Percentiles rank a stretch among this genome's conserved stretches.
Conservation (phyloP, 2,113 vertebrate species). For the Misgurnus anguillicaudatus region DNA sequence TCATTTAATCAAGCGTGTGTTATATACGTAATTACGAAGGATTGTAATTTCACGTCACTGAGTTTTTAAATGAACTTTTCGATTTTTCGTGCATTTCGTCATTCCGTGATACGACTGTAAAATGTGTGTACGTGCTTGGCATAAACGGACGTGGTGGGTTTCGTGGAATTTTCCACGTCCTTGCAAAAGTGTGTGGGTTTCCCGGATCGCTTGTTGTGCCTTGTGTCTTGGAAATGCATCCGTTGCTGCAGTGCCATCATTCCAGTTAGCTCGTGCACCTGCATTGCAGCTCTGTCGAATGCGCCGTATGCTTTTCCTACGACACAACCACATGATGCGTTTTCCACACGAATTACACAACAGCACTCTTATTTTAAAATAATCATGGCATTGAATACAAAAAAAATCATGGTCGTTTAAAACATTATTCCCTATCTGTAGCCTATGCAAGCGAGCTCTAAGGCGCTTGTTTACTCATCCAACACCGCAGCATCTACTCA, state of each 20-base stretch:
- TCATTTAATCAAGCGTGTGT: not conserved
- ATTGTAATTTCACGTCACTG: not conserved
- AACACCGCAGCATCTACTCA: not conserved
- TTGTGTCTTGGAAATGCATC: conserved; percentile 39
- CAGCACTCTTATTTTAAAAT: not conserved
- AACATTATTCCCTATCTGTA: no score
- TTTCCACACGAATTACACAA: not conserved
- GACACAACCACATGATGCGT: not conserved
- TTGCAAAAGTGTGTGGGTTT: conserved; percentile 25
- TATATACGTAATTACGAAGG: not conserved
- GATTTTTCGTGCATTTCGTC: conserved; percentile 24
- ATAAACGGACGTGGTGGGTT: conserved; percentile 58
- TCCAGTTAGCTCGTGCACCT: conserved; percentile 60
- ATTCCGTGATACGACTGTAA: conserved; percentile 52
- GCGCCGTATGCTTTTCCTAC: conserved; percentile 37
- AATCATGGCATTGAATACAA: not conserved
- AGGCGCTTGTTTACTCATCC: not conserved
- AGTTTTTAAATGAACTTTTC: not conserved
- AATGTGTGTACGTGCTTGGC: conserved; percentile 66
- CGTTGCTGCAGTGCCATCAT: conserved; percentile 66
- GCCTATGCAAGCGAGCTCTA: no score
- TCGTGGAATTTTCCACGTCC: conserved; percentile 66
- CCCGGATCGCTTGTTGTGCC: conserved; percentile 34
- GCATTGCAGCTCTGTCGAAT: conserved; percentile 78
- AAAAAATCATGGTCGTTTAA: no score